A percentile compares a stretch with the other conserved stretches of the same genome.
Conservation (phyloP, 2,888 invertebrate species). For the Agonopterix heracliana region DNA sequence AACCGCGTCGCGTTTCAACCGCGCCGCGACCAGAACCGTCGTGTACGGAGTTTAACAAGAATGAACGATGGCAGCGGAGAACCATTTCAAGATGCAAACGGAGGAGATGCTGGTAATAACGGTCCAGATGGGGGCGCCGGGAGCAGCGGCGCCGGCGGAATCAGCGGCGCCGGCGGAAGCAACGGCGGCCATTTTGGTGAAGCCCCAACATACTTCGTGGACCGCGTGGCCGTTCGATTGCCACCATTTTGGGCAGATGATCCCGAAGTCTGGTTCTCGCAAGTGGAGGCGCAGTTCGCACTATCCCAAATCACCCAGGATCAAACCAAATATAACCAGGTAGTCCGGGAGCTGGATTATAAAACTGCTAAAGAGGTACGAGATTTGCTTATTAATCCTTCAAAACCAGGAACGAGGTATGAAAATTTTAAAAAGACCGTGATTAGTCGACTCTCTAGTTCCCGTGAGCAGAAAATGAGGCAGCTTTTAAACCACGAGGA, state of each 20-base stretch:
- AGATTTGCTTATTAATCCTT: neutral
- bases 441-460: slow-evolving; percentile 1
- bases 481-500: slow-evolving; percentile 8
- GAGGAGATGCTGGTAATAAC: too few species aligned
- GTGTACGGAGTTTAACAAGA: too few species aligned
- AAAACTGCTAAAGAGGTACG: neutral
- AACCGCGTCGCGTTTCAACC: too few species aligned
- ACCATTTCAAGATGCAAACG: too few species aligned
- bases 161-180: too few species aligned
- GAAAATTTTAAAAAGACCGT: neutral
- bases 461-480: slow-evolving; percentile 1
- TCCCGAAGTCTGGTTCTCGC: neutral
- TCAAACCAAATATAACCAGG: slow-evolving; percentile 17
- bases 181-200: too few species aligned
- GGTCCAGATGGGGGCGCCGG: too few species aligned
- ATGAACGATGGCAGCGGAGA: too few species aligned
- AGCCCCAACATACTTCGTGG: too few species aligned
- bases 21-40: too few species aligned
- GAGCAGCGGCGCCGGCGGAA: too few species aligned
- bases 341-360: neutral
- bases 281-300: slow-evolving; percentile 1
- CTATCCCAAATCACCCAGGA: slow-evolving; percentile 17
- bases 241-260: neutral
- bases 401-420: neutral
- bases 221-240: neutral